These are phyloP conservation scores for Pitta sordida DNA, from an alignment of 2,113 vertebrate species.

Conservation along the genomic window DNA sequence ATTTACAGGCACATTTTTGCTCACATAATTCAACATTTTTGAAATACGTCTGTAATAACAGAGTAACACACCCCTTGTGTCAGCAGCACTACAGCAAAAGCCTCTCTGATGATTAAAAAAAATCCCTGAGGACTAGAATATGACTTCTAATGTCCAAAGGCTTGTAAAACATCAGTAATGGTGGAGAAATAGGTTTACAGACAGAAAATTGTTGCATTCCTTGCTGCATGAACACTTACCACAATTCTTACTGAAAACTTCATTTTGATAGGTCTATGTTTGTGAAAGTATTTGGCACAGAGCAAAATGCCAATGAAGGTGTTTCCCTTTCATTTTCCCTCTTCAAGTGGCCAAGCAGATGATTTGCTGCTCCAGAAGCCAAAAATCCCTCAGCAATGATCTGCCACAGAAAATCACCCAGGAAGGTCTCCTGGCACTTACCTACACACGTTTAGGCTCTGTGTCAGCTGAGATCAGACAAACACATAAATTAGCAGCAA, in stretches of 20 bases:
- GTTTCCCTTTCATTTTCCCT: neutral
- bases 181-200: neutral
- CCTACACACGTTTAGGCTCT: rapidly evolving
- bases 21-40: neutral
- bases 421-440: neutral
- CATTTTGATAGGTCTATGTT: neutral
- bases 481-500: neutral
- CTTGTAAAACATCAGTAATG: neutral
- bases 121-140: neutral
- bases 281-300: neutral
- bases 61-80: rapidly evolving
- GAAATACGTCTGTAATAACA: neutral
- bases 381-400: neutral
- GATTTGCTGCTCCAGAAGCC: neutral
- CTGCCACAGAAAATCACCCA: neutral
- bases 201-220: neutral
- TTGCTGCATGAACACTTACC: neutral
- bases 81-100: neutral
- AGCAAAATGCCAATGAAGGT: neutral
- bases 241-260: neutral
- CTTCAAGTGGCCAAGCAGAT: neutral
- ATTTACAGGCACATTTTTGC: neutral
- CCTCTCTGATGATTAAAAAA: too few species aligned
- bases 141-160: neutral
- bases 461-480: neutral